These are phyloP conservation scores for Ameiurus melas DNA, from an alignment of 2,113 vertebrate genomes.

Conservation along the genomic window DNA sequence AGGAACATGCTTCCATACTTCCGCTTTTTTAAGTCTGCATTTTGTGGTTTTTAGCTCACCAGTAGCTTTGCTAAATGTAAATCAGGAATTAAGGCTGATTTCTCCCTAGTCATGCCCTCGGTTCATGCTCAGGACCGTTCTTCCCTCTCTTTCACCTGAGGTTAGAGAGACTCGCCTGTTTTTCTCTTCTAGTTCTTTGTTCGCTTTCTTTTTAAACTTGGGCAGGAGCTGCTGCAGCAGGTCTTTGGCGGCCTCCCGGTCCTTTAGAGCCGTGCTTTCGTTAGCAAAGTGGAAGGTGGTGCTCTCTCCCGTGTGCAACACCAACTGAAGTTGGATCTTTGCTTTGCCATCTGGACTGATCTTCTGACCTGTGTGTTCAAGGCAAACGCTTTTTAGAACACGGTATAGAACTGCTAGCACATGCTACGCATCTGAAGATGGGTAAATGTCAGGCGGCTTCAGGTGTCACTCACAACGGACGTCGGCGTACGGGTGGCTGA, in stretches of 20 bases:
- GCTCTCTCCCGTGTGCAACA: constrained; percentile 92
- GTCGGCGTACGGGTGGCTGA: constrained; percentile 95
- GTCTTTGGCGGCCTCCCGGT: constrained; percentile 92
- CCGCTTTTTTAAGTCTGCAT: background rate
- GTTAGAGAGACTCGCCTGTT: constrained; percentile 79
- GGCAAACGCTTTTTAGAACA: background rate
- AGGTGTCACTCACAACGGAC: constrained; percentile 71
- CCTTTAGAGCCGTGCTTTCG: constrained; percentile 90
- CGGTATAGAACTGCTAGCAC: background rate
- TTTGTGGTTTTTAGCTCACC: background rate
- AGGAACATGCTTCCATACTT: no score
- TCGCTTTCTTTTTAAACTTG: constrained; percentile 98
- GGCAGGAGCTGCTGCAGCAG: constrained; percentile 96
- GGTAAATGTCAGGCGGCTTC: background rate
- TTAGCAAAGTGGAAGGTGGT: constrained; percentile 98
- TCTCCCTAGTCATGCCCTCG: background rate
- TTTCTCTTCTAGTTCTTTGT: constrained; percentile 98
- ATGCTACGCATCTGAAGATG: background rate
- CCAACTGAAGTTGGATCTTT: constrained; percentile 96
- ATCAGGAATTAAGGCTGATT: background rate
- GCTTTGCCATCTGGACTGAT: constrained; percentile 98
- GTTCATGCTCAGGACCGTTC: background rate
- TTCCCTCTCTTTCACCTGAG: background rate
- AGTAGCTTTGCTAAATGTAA: background rate
- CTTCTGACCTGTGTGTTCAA: constrained; percentile 86